Evolutionary conservation across 1,140 invertebrate species (phyloP).

Genomic region (Matsumurasca onukii): DNA sequence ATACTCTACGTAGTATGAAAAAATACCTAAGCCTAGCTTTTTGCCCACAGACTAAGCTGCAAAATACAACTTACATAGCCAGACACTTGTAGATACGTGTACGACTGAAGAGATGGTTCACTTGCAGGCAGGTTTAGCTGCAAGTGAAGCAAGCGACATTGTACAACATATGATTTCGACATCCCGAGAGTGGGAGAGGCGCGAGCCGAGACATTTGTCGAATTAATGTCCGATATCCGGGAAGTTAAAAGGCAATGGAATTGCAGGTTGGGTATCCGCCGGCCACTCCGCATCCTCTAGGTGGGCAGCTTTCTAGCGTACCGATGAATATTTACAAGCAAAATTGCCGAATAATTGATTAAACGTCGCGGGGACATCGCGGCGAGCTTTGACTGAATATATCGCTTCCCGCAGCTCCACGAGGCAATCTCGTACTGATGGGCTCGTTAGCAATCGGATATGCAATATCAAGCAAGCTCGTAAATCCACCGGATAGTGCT

Average conservation of each 20-base stretch:
- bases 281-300: background rate
- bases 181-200: no score
- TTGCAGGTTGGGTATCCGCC: background rate
- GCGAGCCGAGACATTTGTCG: background rate
- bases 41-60: no score
- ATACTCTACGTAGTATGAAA: no score
- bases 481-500: no score
- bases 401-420: no score
- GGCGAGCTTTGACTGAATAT: background rate
- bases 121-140: no score
- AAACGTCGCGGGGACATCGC: background rate
- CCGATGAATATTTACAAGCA: slow-evolving; percentile 13
- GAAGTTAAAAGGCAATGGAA: slow-evolving; percentile 8
- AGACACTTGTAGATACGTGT: no score
- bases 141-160: no score
- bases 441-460: background rate
- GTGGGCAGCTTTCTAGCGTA: background rate
- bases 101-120: no score
- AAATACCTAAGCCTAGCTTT: no score
- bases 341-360: slow-evolving; percentile 14
- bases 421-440: background rate
- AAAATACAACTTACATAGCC: no score
- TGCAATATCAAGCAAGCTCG: background rate
- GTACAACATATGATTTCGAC: no score
- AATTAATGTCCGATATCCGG: background rate